A percentile compares a stretch with the other conserved stretches of the same genome.
phyloP scores from a whole-genome alignment of 2,113 vertebrate species.

The Ictalurus furcatus region DNA sequence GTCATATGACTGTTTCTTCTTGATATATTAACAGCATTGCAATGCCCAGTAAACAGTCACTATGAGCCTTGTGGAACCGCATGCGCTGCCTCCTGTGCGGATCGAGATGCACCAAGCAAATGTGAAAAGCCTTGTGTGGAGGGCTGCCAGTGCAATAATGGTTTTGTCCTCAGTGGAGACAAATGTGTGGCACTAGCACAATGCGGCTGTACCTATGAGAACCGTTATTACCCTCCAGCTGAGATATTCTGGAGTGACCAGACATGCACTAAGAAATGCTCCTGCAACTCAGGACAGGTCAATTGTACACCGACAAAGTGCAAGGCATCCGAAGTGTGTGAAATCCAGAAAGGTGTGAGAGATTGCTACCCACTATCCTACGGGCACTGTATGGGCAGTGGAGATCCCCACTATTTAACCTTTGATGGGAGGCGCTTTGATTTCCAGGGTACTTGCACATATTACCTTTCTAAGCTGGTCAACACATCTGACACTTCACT shows the following conservation, averaged over 20 bases:
- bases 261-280: constrained; percentile 49
- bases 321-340: constrained; percentile 61
- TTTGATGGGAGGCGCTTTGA: constrained; percentile 60
- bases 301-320: constrained; percentile 47
- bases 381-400: constrained; percentile 47
- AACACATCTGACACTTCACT: constrained; percentile 41
- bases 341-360: constrained; percentile 61
- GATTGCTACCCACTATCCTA: constrained; percentile 67
- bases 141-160: constrained; percentile 62
- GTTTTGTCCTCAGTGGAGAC: constrained; percentile 58
- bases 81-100: constrained; percentile 61
- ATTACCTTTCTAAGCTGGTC: constrained; percentile 55
- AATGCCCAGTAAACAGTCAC: constrained; percentile 64
- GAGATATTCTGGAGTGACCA: constrained; percentile 54
- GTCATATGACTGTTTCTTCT: neutral
- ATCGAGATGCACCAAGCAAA: constrained; percentile 38
- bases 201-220: constrained; percentile 59
- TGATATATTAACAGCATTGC: constrained; percentile 48
- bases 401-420: constrained; percentile 59
- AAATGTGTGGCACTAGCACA: constrained; percentile 52
- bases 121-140: constrained; percentile 60
- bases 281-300: constrained; percentile 43
- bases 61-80: constrained; percentile 60
- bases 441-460: constrained; percentile 62
- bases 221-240: constrained; percentile 42